Base-by-base conservation (phyloP, 2,113 vertebrate species). In the Pyxicephalus adspersus region DNA sequence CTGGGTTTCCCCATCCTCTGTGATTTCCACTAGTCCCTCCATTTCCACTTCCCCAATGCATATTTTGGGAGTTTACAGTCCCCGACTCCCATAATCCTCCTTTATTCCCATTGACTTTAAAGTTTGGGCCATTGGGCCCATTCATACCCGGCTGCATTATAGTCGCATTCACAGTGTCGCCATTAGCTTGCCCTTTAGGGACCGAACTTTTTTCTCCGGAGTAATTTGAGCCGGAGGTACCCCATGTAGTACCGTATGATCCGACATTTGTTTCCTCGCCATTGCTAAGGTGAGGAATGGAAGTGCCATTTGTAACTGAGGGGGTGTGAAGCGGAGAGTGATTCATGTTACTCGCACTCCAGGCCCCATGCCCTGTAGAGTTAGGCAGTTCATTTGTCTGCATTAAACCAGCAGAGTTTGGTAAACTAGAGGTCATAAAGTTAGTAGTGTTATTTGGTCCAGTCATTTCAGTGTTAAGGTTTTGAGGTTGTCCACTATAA, bases 141-240 rank as follows among this genome's bases (percentile, higher is more conserved):
- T 92, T 93, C 55, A 90, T 72, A 85, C 92, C 95, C 80, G 94
- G 91, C 94, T 95, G 96, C 93, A 95, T 94, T 94, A 94, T 92
- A 92, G 96, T 95, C 93, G 95, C 91, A 89, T 98, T 99, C 97
- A 99, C 97, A 99, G 97, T 98, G 96, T 98, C 96, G 89, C 91
- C 91, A 89, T 90, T 92, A 90, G 94, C 91, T 91, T 92, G 93
- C 93, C 92, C 92, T 85, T 90, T 95, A 34, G 92, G 90, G 92
- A 94, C 91, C 31, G 91, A 88, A 91, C 93, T 93, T 91, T 95
- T 95, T 87, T 99, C 97, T 91, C 94, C 95, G 89, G 96, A 92
- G 91, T 94, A 97, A 89, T 87, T 89, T 88, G 96, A 93, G 91
- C 94, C 89, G 83, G 92, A 93, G 87, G 90, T 86, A 85, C 94